Conservation (phyloP, 2,797 vertebrate species). For the Perodicticus potto region DNA sequence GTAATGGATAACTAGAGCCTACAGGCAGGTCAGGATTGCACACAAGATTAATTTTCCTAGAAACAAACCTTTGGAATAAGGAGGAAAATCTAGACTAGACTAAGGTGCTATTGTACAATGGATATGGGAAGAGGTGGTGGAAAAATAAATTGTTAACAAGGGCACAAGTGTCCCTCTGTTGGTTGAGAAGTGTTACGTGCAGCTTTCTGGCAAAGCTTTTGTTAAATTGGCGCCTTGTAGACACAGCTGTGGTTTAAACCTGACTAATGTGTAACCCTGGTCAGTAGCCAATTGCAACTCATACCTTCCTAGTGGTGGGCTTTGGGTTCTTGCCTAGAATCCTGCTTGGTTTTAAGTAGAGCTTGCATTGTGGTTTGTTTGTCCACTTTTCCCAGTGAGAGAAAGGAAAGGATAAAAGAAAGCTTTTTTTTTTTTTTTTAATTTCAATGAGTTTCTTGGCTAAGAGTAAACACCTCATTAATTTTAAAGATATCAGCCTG, state of each 20-base stretch:
- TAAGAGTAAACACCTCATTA: slow-evolving; percentile 88
- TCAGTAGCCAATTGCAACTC: background rate
- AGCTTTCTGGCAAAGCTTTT: slow-evolving; percentile 38
- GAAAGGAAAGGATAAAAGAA: background rate
- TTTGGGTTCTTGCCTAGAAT: slow-evolving; percentile 3
- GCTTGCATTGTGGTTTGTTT: slow-evolving; percentile 28
- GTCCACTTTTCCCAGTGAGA: slow-evolving; percentile 38
- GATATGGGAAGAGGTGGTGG: background rate
- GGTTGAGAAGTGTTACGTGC: background rate
- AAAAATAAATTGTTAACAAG: background rate
- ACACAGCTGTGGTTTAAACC: background rate
- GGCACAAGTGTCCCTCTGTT: background rate
- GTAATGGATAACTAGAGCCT: background rate
- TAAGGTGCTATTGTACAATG: background rate
- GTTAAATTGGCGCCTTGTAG: background rate
- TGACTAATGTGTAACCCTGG: background rate
- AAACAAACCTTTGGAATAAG: slow-evolving; percentile 28
- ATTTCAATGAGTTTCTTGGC: slow-evolving; percentile 86
- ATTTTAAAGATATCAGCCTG: slow-evolving; percentile 87
- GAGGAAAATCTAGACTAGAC: background rate
- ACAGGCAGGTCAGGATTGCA: background rate
- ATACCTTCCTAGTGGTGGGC: background rate
- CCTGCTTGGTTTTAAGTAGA: slow-evolving; percentile 38
- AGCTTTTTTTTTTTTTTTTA: slow-evolving; percentile 54
- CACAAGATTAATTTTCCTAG: background rate